Evolutionary conservation across 1,140 invertebrate genomes (phyloP), one percentile per base, ranked within the genome.

Genomic region (Sycophila sp.): DNA sequence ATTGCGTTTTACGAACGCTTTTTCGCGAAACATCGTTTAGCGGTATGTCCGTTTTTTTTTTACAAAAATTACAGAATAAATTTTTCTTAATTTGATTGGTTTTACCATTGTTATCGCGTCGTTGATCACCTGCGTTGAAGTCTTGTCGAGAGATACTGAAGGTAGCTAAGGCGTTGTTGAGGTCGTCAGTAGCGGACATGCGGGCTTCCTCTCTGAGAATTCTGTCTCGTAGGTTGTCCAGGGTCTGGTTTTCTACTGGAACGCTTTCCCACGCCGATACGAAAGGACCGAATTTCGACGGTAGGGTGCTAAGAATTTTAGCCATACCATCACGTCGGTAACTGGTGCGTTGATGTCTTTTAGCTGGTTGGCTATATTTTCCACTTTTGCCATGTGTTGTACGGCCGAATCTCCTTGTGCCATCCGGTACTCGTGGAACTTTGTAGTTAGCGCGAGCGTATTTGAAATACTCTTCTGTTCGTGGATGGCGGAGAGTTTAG

Each of bases 261-360:
- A 32, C 47, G 28, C 71, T 76, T 30, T 73, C 68, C 69, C 69
- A 74, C 28, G 69, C 73, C n/a, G 69, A 65, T 15, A 72, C 24
- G 5, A 72, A 38, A 4, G 47, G 47, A 17, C 65, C 59, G 34
- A 58, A 75, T 53, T 72, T 73, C 30, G 67, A 2, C 13, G 67
- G 73, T 19, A 75, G 32, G 6, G 53, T 69, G 5, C 69, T 63
- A 0, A 74, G 56, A 30, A 74, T 74, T 47, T 74, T 74, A 1
- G 69, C 69, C 66, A 69, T 71, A 74, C 65, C 15, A 59, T 70
- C 2, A 67, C n/a, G 6, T 73, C 49, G 0, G 72, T 66, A 2
- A 73, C 51, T 11, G 22, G 10, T 5, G 13, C 51, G 4, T 30
- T 19, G 6, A 55, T 30, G 26, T 55, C 51, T 15, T 55, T 55